A percentile compares a stretch with the other conserved stretches of the same genome.
phyloP scores from a whole-genome alignment of 2,888 invertebrate species.

The Spilosoma lubricipeda region DNA sequence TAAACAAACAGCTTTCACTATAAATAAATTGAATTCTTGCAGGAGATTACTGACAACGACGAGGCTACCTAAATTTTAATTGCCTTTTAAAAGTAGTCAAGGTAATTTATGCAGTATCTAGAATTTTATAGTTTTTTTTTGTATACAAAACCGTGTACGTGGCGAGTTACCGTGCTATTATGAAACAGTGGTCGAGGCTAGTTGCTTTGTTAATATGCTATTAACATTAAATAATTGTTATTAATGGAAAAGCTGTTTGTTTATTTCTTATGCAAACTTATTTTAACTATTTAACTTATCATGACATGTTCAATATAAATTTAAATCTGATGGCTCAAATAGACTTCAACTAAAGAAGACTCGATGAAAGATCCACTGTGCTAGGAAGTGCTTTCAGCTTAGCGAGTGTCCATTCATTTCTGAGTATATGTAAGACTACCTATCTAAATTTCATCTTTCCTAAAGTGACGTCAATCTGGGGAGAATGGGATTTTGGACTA shows the following conservation, averaged over 20 bases:
- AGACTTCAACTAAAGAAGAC: too few relatives aligned
- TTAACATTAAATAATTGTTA: neutral
- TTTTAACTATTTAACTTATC: neutral
- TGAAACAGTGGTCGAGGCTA: neutral
- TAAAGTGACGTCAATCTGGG: too few relatives aligned
- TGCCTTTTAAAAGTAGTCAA: neutral
- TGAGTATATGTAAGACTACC: too few relatives aligned
- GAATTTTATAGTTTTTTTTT: neutral
- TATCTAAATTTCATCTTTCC: too few relatives aligned
- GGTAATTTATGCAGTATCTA: neutral
- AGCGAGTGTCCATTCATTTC: too few relatives aligned
- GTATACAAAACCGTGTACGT: neutral
- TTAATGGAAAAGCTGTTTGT: neutral
- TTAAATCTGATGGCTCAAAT: too few relatives aligned
- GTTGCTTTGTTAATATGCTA: neutral
- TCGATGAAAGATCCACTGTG: too few relatives aligned
- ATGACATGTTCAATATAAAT: too few relatives aligned
- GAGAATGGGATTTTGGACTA: too few relatives aligned
- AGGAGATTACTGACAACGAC: neutral
- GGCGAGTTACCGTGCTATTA: neutral
- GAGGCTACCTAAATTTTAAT: neutral
- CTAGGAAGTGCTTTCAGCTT: too few relatives aligned
- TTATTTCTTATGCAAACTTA: neutral
- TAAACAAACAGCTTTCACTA: neutral
- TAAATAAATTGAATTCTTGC: neutral